Percentiles rank a stretch among this genome's conserved stretches.
These are phyloP conservation scores for Lytechinus pictus DNA, from an alignment of 35 echinoderm and acorn worm genomes.

Conservation along the genomic window DNA sequence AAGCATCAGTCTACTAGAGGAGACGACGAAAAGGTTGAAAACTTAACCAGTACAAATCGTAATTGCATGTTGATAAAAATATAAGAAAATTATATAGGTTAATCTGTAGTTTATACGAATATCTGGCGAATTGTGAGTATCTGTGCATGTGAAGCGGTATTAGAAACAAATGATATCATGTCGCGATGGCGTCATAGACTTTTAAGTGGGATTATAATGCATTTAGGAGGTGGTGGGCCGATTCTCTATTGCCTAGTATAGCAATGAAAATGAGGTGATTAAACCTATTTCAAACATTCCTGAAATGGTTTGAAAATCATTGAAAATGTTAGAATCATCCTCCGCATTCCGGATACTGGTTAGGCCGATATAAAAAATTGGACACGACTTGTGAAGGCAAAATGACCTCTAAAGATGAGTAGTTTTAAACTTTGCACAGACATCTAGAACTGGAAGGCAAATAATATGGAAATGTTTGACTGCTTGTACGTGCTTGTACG, in stretches of 20 bases:
- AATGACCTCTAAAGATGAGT: background rate
- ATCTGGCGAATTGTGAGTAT: background rate
- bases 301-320: no score
- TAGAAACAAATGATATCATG: background rate
- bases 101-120: background rate
- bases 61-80: background rate
- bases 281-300: no score
- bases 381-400: background rate
- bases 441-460: background rate
- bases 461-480: background rate
- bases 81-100: background rate
- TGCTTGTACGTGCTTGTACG: background rate
- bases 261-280: no score
- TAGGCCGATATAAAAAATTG: no score
- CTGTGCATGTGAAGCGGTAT: background rate
- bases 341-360: no score
- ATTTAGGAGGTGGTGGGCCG: no score
- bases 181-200: background rate
- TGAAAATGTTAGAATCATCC: no score
- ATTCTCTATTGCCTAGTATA: no score
- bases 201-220: no score
- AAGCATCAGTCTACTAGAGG: background rate
- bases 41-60: background rate
- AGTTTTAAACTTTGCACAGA: background rate
- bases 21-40: background rate